Evolutionary conservation across 2,113 vertebrate genomes (phyloP), one percentile per base, ranked within the genome.

Genomic region (Prionailurus viverrinus): DNA sequence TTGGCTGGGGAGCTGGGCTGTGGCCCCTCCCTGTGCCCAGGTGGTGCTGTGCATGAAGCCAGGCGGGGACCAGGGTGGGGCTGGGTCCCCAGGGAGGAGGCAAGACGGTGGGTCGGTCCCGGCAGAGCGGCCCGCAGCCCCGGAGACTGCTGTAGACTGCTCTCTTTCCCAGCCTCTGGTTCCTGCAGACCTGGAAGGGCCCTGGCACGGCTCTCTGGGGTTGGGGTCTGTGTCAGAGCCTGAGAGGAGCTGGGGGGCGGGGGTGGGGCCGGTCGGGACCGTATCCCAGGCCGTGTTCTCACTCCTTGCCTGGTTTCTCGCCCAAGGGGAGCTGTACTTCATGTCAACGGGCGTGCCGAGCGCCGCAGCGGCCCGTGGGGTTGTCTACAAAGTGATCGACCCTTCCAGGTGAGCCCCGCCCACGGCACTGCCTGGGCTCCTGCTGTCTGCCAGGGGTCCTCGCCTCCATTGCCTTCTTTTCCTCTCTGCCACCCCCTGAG

Each of bases 351-450:
- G 99, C 0, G 5, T 99, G 61, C 99, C 99, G 1, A 99, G 99
- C 1, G 99, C 99, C 48, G 99, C 99, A 0, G 99, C 99, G 12
- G 98, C 99, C 0, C 98, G 97, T 0, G 99, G 99, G 73, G 99
- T 99, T 2, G 96, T 99, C 95, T 99, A 99, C 98, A 99, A 99
- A 98, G 98, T 99, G 58, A 99, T 99, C 36, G 99, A 99, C 96
- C 99, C 99, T 0, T 99, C 99, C 76, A 99, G 99, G 99, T 99
- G 98, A 98, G 98, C 92, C 92, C n/a, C 16, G 0, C 18, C 12
- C 33, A 0, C 2, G 3, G 13, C 33, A 9, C 12, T 2, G 36
- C 7, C 51, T 7, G 33, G 45, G 53, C 31, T 16, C 36, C 29
- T 6, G 0, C 63, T 0, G 1, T 65, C 92, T 51, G 13, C 33